Evolutionary conservation across 2,113 vertebrate genomes (phyloP), one percentile per base, ranked within the genome.

Genomic region (Petromus typicus): DNA sequence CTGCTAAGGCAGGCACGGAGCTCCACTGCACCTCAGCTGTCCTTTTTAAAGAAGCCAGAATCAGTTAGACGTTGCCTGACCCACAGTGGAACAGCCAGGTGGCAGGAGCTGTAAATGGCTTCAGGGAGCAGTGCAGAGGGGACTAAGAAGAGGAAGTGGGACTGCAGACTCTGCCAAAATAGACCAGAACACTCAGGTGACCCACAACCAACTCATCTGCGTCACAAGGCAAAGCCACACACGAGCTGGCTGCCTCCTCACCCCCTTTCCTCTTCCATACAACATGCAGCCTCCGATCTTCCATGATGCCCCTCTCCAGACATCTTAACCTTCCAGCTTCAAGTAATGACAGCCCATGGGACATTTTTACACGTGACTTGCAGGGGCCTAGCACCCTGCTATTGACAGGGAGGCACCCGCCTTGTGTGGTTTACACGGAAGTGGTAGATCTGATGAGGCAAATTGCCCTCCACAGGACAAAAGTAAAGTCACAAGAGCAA

Each of bases 391-490:
- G 76, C 14, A 48, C 37, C 34, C 25, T 30, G 34, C 54, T 48
- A 0, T 1, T 25, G 48, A 54, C 23, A n/a, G 37, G 27, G n/a
- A 51, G 56, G 27, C 43, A 13, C 34, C 81, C n/a, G 73, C 57
- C 51, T 51, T 5, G 37, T 32, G 54, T 59, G 86, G 57, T n/a
- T 59, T 63, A 56, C 64, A 94, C 73, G 86, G 83, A 97, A 96
- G 89, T 75, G 76, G 48, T 32, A 71, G 67, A 89, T 75, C 89
- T 89, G 18, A 78, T 45, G 45, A 76, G 61, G 57, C 30, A 14
- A 92, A 67, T 1, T 81, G 76, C 91, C 80, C 93, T 73, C 45
- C 91, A 83, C 34, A 51, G 73, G 27, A 95, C 96, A 67, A 83
- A 91, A 45, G 83, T 73, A 88, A 95, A 79, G 89, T 61, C 82